Base-by-base conservation (phyloP, 2,888 invertebrate genomes). In the Leptinotarsa haldemani region DNA sequence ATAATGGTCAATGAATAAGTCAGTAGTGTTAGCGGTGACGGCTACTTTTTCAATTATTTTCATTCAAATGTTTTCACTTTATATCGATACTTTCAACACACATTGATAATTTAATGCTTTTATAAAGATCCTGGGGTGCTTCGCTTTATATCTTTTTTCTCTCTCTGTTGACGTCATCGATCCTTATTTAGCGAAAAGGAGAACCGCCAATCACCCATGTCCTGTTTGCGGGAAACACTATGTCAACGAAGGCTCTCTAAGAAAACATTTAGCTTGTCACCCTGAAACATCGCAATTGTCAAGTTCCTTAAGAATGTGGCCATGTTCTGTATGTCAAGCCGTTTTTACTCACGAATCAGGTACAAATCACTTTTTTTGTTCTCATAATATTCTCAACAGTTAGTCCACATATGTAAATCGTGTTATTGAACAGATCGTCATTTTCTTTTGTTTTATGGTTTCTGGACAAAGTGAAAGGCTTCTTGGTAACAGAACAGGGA, bases 221-320 rank as follows among this genome's bases (percentile, higher is more conserved):
- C 97, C 97, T 25, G 95, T 97, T 63, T 97, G 97, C 88, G 97
- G 97, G 81, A 97, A 97, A 89, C 96, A 97, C 88, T 97, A 97
- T 89, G 97, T 97, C 82, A 97, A 97, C 89, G 97, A 97, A 88
- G 96, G 97, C 77, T 96, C 96, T 80, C 89, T 97, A 85, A 92
- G 97, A 86, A 97, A 97, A 88, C 97, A 97, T 88, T 91, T 97
- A 84, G 96, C 97, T 81, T 96, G 96, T 85, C 97, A 97, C 88
- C 97, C 97, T 66, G 97, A 97, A 90, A 95, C 96, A 70, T 92
- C 93, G 81, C 95, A 95, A 87, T 90, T 95, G 80, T 94, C 95
- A 82, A 94, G 94, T 86, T 94, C 95, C 82, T 91, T 97, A 80
- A 91, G 97, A 87, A 97, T 97, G 96, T 97, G 97, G 97, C 97